These are phyloP conservation scores for Sturnira hondurensis DNA, from an alignment of 2,113 vertebrate genomes.

Conservation along the genomic window DNA sequence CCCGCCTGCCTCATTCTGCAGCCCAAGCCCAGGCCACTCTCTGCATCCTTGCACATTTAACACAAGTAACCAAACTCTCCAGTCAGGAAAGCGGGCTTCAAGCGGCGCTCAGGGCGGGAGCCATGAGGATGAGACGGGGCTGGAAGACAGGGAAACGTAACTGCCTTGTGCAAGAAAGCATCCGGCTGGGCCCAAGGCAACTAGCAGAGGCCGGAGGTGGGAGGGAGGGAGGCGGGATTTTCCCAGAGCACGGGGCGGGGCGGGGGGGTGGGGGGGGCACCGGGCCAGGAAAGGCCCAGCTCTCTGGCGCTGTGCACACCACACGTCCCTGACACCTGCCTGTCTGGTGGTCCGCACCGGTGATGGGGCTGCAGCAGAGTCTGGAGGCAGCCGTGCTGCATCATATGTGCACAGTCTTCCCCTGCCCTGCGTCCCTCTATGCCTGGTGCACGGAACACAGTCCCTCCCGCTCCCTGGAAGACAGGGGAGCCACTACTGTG, in stretches of 20 bases:
- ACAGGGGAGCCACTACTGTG: fast-evolving
- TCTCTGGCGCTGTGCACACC: fast-evolving
- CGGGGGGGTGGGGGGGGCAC: neutral
- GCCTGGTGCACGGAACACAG: neutral
- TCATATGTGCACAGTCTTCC: fast-evolving
- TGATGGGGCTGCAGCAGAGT: neutral
- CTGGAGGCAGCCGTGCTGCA: neutral
- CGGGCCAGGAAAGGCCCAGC: fast-evolving
- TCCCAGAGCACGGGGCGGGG: neutral
- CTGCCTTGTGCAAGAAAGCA: neutral
- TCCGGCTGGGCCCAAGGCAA: neutral
- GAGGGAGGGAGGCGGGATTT: neutral
- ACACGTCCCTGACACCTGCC: neutral
- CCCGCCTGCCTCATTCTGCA: neutral
- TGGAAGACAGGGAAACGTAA: neutral
- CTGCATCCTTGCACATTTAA: neutral
- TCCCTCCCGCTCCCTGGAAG: fast-evolving
- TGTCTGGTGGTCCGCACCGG: fast-evolving
- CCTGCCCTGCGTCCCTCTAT: fast-evolving
- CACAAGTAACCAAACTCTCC: neutral
- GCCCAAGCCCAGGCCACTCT: neutral
- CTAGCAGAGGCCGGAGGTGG: neutral
- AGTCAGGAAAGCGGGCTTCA: too few species aligned
- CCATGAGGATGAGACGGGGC: neutral
- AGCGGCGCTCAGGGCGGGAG: neutral